Evolutionary conservation across 2,888 invertebrate genomes (phyloP).

Genomic region (Lypha dubia): DNA sequence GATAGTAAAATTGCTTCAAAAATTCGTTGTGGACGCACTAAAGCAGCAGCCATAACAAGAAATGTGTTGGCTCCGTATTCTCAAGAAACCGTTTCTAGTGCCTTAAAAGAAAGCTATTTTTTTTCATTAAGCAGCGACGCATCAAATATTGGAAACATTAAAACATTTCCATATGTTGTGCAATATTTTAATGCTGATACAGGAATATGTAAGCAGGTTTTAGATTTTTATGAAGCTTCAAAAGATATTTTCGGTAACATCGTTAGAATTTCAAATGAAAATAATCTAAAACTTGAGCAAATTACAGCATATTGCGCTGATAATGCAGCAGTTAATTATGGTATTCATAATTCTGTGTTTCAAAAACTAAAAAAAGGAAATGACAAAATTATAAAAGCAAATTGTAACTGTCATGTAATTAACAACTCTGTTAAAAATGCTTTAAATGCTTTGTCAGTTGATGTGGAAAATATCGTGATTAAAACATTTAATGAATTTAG

Average conservation of each 20-base stretch:
- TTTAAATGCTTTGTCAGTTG: conserved; percentile 30
- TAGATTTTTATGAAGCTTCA: conserved; percentile 3
- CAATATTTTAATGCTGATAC: conserved; percentile 6
- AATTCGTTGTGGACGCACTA: conserved; percentile 11
- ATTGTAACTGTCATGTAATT: too few relatives aligned
- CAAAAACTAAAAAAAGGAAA: conserved; percentile 45
- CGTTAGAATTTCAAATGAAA: not conserved
- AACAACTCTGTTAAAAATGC: conserved; percentile 24
- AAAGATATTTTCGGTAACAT: conserved; percentile 7
- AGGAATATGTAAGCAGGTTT: not conserved
- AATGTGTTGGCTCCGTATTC: too few relatives aligned
- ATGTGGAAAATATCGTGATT: conserved; percentile 1
- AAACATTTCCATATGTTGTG: not conserved
- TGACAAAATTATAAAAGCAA: conserved; percentile 28
- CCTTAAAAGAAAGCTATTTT: too few relatives aligned
- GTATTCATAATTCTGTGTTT: conserved; percentile 53
- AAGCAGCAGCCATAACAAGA: conserved; percentile 22
- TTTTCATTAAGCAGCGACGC: conserved; percentile 16
- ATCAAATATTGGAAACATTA: too few relatives aligned
- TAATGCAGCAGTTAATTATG: conserved; percentile 58
- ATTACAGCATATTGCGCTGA: conserved; percentile 44
- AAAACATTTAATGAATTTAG: too few relatives aligned
- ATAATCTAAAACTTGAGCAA: conserved; percentile 4
- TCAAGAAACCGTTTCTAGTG: conserved; percentile 8
- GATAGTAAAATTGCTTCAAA: too few relatives aligned